Percentiles rank a stretch among this genome's conserved stretches.
These are phyloP conservation scores for Halcyon leucocephala DNA, from an alignment of 2,797 vertebrate species.

Conservation along the genomic window DNA sequence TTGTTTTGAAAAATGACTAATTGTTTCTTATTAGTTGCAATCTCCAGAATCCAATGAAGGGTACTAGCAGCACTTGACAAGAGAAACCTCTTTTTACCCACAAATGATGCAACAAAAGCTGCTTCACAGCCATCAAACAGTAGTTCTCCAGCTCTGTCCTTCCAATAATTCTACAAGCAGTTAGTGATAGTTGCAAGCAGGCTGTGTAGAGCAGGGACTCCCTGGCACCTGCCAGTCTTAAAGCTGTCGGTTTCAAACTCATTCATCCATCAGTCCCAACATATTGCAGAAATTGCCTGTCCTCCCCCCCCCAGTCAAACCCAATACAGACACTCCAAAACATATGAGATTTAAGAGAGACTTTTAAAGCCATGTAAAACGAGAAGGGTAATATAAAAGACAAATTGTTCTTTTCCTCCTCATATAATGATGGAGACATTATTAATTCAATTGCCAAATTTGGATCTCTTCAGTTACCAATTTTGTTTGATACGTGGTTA, in stretches of 20 bases:
- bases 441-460: background rate
- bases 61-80: background rate
- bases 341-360: background rate
- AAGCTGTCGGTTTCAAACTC: background rate
- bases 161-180: background rate
- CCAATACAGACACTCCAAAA: background rate
- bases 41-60: background rate
- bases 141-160: background rate
- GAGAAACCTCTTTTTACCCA: background rate
- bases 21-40: background rate
- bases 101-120: background rate
- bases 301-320: background rate
- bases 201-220: background rate
- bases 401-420: background rate
- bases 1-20: background rate
- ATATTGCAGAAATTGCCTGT: background rate
- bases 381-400: background rate
- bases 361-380: background rate
- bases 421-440: background rate
- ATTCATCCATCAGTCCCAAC: background rate
- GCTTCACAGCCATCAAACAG: background rate
- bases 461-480: background rate
- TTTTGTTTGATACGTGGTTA: background rate
- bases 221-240: background rate
- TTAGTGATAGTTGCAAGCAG: background rate